Base-by-base conservation (phyloP, 2,888 invertebrate species). In the Octonoba sinensis region DNA sequence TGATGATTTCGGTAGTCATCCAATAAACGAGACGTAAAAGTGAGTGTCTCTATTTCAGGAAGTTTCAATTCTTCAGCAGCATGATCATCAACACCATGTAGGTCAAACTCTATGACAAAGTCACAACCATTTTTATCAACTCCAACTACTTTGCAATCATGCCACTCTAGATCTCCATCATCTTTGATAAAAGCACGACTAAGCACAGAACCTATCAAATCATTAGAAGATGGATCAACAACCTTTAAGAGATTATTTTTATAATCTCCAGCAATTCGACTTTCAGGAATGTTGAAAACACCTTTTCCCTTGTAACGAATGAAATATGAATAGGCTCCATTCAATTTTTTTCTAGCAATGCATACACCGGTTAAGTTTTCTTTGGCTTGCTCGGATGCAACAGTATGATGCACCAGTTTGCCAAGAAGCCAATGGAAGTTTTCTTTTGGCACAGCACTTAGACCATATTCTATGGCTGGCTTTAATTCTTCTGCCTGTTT, bases 141-240 rank as follows among this genome's bases (percentile, higher is more conserved):
- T 27, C 74, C 82, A 54, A 82, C 69, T 27, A 75, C 76, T 47
- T 71, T 69, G 18, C 82, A 71, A 67, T 82, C 82, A 71, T 67
- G 72, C 82, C 82, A 82, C 36, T 82, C 82, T n/a, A 82, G 54
- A 51, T 82, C 82, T 49, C 82, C 82, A 60, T 82, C 82, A 72
- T 82, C 82, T 54, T 82, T 82, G n/a, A 82, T 74, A 22, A 82
- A 82, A 27, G 82, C 82, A 22, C 76, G 73, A 49, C 82, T 82
- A 22, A 82, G 71, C 16, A 54, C 49, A n/a, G 76, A 71, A 11
- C 82, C 82, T 71, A 82, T 36, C 15, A 82, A 20, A 60, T 82
- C 76, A 57, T 69, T 70, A 13, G 46, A 47, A n/a, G 82, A 67
- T 22, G 82, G 82, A 54, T 82, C 82, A 24, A 71, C 47, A 3